Conservation (phyloP, 2,888 invertebrate genomes). For the Tachystola acroxantha region DNA sequence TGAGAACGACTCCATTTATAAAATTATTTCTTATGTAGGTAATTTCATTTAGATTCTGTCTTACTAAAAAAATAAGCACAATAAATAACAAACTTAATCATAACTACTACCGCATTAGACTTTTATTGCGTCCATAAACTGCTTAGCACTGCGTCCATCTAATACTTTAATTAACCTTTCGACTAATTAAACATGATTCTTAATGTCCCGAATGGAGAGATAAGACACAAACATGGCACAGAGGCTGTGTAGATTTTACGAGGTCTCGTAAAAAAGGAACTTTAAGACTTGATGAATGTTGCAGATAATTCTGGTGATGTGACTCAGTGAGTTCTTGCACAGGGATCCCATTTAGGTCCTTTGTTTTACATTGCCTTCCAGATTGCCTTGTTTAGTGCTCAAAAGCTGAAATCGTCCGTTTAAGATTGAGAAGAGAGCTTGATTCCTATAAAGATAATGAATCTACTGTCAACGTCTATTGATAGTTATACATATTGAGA, state of each 20-base stretch:
- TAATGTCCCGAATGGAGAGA: slow-evolving; percentile 8
- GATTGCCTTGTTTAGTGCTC: no score
- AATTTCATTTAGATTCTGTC: no score
- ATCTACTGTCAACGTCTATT: no score
- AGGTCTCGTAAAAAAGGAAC: slow-evolving; percentile 4
- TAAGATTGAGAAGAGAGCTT: no score
- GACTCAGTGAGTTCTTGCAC: background rate
- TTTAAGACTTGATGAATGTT: slow-evolving; percentile 6
- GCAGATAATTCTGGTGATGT: slow-evolving; percentile 5
- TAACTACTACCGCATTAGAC: background rate
- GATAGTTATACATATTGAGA: no score
- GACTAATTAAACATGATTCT: slow-evolving; percentile 20
- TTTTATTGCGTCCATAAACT: slow-evolving; percentile 12
- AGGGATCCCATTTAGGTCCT: background rate
- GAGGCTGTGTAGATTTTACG: slow-evolving; percentile 2
- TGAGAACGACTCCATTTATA: no score
- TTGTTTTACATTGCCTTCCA: background rate
- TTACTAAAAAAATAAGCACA: no score
- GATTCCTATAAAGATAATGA: no score
- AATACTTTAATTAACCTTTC: slow-evolving; percentile 12
- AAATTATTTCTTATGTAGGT: no score
- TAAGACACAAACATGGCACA: slow-evolving; percentile 3
- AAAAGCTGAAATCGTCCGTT: no score
- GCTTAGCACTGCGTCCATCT: background rate
- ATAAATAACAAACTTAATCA: background rate